Evolutionary conservation across 1,140 invertebrate genomes (phyloP).

Genomic region (Sminthurides bifidus): DNA sequence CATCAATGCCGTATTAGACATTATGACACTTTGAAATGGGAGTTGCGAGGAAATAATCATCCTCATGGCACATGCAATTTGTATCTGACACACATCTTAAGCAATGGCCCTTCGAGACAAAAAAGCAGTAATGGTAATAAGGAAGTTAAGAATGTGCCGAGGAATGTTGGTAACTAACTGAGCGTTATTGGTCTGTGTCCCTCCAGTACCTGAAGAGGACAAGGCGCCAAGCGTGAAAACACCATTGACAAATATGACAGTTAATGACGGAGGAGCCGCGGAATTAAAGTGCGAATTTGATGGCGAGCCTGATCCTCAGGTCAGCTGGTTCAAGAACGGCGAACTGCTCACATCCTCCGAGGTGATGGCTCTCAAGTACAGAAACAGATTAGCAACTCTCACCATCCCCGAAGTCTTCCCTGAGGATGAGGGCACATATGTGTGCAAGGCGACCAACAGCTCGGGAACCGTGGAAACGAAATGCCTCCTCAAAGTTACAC

Average conservation of each 20-base stretch:
- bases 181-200: too few relatives aligned
- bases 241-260: conserved; percentile 48
- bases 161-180: too few relatives aligned
- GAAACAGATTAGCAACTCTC: conserved; percentile 69
- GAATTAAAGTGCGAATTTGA: conserved; percentile 63
- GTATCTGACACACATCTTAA: too few relatives aligned
- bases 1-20: too few relatives aligned
- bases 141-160: too few relatives aligned
- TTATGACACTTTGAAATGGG: too few relatives aligned
- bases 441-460: conserved; percentile 80
- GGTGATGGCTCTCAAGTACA: conserved; percentile 81
- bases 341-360: conserved; percentile 62
- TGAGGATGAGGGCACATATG: conserved; percentile 81
- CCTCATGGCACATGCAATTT: too few relatives aligned
- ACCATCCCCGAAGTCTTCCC: conserved; percentile 84
- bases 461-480: conserved; percentile 68
- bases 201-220: conserved; percentile 65
- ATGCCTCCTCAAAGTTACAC: conserved; percentile 68
- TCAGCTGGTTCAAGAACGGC: conserved; percentile 72
- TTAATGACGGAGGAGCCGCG: conserved; percentile 70
- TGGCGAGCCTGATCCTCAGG: conserved; percentile 55
- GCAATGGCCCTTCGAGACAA: too few relatives aligned
- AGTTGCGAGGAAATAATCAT: too few relatives aligned
- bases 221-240: conserved; percentile 58
- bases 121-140: too few relatives aligned